Evolutionary conservation across 2,113 vertebrate genomes (phyloP).

Genomic region (Prunella himalayana): DNA sequence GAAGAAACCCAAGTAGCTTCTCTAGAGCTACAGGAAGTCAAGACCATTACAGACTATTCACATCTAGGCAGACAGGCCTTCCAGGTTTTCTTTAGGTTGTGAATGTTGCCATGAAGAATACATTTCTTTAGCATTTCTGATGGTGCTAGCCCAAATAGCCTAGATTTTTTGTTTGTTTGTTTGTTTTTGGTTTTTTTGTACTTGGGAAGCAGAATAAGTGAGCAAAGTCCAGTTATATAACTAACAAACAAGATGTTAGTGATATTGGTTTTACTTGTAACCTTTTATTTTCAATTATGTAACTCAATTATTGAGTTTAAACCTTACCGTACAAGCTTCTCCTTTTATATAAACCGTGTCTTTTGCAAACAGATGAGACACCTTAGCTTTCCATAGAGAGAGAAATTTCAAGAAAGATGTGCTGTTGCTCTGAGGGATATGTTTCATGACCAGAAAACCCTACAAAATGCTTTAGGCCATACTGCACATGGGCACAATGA

Average conservation of each 20-base stretch:
- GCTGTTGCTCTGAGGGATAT: neutral
- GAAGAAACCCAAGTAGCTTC: neutral
- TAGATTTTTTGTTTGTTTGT: too few relatives aligned
- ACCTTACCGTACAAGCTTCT: neutral
- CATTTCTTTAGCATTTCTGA: neutral
- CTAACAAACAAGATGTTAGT: neutral
- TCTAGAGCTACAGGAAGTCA: neutral
- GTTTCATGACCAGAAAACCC: neutral
- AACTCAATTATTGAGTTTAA: neutral
- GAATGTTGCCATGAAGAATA: neutral
- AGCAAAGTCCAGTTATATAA: neutral
- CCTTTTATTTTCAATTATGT: neutral
- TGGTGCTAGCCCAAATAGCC: neutral
- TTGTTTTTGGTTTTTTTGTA: neutral
- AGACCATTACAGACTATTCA: neutral
- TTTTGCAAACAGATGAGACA: neutral
- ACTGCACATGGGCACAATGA: rapidly evolving
- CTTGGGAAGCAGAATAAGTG: neutral
- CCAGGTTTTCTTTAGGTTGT: neutral
- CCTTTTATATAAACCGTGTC: neutral
- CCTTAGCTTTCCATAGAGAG: neutral
- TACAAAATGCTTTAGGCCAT: neutral
- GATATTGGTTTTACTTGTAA: neutral
- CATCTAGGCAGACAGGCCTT: neutral
- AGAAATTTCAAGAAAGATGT: neutral